phyloP scores from a whole-genome alignment of 2,113 vertebrate genomes.

The Eolophus roseicapilla region DNA sequence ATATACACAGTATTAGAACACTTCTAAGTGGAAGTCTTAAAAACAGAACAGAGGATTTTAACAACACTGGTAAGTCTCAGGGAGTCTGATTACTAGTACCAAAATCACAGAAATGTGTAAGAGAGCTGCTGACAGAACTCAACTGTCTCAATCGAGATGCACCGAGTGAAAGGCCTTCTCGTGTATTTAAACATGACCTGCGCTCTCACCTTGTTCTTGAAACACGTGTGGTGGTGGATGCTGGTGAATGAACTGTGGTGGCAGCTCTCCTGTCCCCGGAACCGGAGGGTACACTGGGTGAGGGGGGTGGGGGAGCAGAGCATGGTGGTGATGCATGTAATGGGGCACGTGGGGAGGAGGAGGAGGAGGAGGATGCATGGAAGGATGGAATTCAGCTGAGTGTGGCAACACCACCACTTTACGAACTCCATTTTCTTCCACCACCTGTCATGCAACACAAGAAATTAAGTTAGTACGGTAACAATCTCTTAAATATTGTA shows the following conservation, averaged over 20 bases:
- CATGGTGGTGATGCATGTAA: constrained; percentile 67
- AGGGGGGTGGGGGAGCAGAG: constrained; percentile 69
- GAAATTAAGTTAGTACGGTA: neutral
- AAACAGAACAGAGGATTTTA: neutral
- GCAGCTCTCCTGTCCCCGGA: constrained; percentile 69
- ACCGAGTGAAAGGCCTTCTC: neutral
- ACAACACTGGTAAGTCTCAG: neutral
- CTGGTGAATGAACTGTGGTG: constrained; percentile 75
- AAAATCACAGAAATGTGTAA: no score
- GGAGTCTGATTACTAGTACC: neutral
- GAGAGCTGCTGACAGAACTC: neutral
- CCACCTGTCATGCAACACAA: constrained; percentile 58
- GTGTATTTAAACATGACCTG: neutral
- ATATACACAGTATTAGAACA: neutral
- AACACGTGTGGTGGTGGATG: constrained; percentile 73
- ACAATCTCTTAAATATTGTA: fast-evolving
- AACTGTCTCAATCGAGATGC: fast-evolving
- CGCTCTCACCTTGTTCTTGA: constrained; percentile 74
- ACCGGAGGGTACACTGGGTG: constrained; percentile 71
- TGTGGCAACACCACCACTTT: constrained; percentile 82
- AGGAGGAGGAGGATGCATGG: constrained; percentile 67
- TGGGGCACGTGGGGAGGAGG: constrained; percentile 68
- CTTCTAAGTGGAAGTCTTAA: neutral
- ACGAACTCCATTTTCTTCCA: constrained; percentile 82
- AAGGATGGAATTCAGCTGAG: constrained; percentile 75